Evolutionary conservation across 1,140 invertebrate genomes (phyloP).

Genomic region (Holotrichia oblita): DNA sequence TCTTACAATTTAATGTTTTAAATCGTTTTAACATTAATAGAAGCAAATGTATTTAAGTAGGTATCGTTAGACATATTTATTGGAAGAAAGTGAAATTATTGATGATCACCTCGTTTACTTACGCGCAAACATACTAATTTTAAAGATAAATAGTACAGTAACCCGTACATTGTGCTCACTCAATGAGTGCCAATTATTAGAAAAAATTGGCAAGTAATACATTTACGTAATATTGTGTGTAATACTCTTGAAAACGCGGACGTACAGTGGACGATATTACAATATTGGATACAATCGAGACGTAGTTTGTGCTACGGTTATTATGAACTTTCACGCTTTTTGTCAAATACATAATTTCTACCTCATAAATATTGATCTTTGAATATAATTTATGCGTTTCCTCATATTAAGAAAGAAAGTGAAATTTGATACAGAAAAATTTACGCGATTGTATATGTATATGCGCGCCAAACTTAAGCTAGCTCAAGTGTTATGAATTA

Average conservation of each 20-base stretch:
- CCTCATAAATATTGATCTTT: background rate
- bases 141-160: background rate
- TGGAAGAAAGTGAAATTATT: conserved; percentile 9
- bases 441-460: background rate
- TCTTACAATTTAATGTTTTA: no score
- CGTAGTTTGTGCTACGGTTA: background rate
- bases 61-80: background rate
- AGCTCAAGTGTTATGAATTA: no score
- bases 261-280: background rate
- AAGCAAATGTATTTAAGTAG: background rate
- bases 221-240: background rate
- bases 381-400: background rate
- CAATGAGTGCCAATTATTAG: background rate
- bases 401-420: background rate
- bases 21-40: background rate
- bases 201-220: background rate
- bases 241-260: background rate
- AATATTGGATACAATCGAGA: no score
- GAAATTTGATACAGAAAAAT: background rate
- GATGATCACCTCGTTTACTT: background rate
- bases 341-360: background rate
- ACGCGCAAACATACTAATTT: background rate
- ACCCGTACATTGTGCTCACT: background rate
- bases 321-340: background rate
- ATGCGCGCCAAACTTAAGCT: no score